Base-by-base conservation (phyloP, 2,888 invertebrate species). In the Phortica okadai region DNA sequence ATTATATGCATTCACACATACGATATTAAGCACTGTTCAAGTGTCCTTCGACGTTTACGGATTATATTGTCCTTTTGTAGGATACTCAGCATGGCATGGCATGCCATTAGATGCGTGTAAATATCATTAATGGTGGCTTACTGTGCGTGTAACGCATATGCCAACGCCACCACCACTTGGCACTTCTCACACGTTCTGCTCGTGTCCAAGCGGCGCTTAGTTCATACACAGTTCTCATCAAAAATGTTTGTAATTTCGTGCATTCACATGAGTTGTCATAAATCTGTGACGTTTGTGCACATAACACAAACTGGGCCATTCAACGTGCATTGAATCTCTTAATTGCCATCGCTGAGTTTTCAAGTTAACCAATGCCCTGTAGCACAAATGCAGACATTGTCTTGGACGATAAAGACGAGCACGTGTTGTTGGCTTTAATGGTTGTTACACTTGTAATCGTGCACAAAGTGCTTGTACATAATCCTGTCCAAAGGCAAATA, bases 31-130 rank as follows among this genome's bases (percentile, higher is more conserved):
- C 44, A 7, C 44, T 67, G 44, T 41, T 8, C 21, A 14, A 64
- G 67, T 42, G 7, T n/a, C 16, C 33, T 72, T 21, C 69, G 69
- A 50, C 25, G 33, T 56, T 72, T 72, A 50, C 45, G 56, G 70
- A 72, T 72, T 72, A 72, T 21, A 33, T 25, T 70, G 69, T 70
- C 69, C 25, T 50, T 56, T 69, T 56, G 21, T 59, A n/a, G n/a
- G 33, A 21, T 10, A 44, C 67, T 67, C 16, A 67, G 42, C 67
- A 41, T 41, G 41, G n/a, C 54, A 72, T 33, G 33, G 14, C 70
- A 72, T 14, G 56, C 50, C 50, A 50, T 50, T 8, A 50, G 50
- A 50, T 50, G 10, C 50, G 14, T 14, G 50, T 45, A 69, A 11
- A n/a, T 69, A 21, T 33, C 64, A 25, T 64, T 64, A 64, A 33